phyloP scores from a whole-genome alignment of 2,888 invertebrate genomes.

The Phania funesta region DNA sequence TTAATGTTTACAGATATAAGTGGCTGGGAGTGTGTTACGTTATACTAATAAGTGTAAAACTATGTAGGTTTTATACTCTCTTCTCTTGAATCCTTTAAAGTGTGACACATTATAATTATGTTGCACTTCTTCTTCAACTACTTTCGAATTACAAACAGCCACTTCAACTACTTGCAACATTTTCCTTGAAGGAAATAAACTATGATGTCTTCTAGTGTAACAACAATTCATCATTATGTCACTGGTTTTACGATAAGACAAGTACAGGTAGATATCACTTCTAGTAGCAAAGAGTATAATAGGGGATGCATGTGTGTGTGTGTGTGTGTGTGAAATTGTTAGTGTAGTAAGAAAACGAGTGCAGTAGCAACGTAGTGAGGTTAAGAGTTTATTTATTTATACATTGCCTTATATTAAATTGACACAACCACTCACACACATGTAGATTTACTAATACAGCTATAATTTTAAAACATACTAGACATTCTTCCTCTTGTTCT shows the following conservation, averaged over 20 bases:
- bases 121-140: constrained; percentile 19
- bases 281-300: neutral
- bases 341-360: neutral
- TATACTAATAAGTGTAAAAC: constrained; percentile 2
- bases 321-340: neutral
- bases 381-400: constrained; percentile 50
- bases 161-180: constrained; percentile 44
- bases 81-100: constrained; percentile 49
- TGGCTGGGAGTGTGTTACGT: constrained; percentile 3
- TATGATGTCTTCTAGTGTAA: constrained; percentile 32
- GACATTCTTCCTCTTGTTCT: neutral
- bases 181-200: constrained; percentile 23
- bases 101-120: constrained; percentile 64
- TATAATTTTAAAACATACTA: constrained; percentile 26
- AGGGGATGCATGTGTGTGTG: neutral
- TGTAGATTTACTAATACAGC: neutral
- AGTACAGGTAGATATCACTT: constrained; percentile 39
- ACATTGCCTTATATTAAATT: neutral
- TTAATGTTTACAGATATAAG: neutral
- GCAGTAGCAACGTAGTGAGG: constrained; percentile 14
- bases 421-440: neutral
- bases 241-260: constrained; percentile 47
- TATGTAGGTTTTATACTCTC: constrained; percentile 7
- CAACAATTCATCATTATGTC: constrained; percentile 66
- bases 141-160: constrained; percentile 27